Evolutionary conservation across 2,888 invertebrate genomes (phyloP).

Genomic region (Thelaira solivaga): DNA sequence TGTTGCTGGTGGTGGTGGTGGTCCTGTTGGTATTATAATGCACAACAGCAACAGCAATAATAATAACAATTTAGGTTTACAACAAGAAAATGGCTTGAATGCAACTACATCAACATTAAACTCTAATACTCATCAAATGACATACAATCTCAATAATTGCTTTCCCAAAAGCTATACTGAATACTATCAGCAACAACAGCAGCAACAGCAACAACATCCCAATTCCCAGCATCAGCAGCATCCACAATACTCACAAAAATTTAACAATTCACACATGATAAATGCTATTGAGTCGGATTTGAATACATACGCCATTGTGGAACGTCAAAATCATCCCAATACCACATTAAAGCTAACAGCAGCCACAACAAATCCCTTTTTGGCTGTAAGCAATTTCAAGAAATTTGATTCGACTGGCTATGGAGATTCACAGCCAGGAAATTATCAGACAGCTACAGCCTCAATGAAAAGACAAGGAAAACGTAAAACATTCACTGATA

Average conservation of each 20-base stretch:
- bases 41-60: constrained; percentile 52
- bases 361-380: constrained; percentile 72
- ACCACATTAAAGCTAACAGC: constrained; percentile 33
- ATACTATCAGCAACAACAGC: constrained; percentile 74
- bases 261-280: constrained; percentile 67
- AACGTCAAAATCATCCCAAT: constrained; percentile 64
- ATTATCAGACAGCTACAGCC: constrained; percentile 64
- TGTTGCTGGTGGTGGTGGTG: too few species aligned
- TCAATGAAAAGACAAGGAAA: constrained; percentile 68
- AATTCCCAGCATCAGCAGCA: constrained; percentile 19
- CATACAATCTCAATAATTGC: constrained; percentile 75
- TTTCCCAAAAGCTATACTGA: constrained; percentile 76
- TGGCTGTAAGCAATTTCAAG: constrained; percentile 73
- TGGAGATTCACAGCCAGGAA: constrained; percentile 41
- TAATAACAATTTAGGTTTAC: constrained; percentile 24
- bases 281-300: constrained; percentile 73
- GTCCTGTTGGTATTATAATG: constrained; percentile 52
- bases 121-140: constrained; percentile 68
- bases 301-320: constrained; percentile 72
- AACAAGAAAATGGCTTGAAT: constrained; percentile 59
- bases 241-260: constrained; percentile 54
- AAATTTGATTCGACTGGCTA: constrained; percentile 69
- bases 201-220: constrained; percentile 66
- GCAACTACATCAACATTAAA: constrained; percentile 1
- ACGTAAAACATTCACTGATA: constrained; percentile 66